A percentile compares a stretch with the other conserved stretches of the same genome.
Evolutionary conservation across 2,113 vertebrate genomes (phyloP).

Genomic region (Choloepus hoffmanni): DNA sequence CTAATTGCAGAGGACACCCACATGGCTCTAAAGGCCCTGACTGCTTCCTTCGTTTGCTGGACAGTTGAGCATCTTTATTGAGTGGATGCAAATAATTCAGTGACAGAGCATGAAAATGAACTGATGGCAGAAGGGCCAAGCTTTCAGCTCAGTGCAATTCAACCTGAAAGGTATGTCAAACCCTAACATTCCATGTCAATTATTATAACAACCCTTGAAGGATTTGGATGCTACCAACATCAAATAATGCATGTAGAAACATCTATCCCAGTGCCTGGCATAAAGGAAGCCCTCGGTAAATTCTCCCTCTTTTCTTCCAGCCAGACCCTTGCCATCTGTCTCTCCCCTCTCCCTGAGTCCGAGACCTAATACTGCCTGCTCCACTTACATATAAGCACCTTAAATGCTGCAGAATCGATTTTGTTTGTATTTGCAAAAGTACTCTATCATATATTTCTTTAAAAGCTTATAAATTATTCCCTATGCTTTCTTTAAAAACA

Average conservation of each 20-base stretch:
- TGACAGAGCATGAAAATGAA: not conserved
- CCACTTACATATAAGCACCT: not conserved
- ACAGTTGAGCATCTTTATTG: not conserved
- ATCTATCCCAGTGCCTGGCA: not conserved
- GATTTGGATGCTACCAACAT: not conserved
- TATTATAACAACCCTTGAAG: not conserved
- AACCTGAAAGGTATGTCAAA: not conserved
- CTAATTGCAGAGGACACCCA: not conserved
- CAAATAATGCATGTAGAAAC: not conserved
- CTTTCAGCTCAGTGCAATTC: slow-evolving; percentile 16
- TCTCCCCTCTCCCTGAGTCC: not conserved
- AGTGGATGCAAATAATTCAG: slow-evolving; percentile 13
- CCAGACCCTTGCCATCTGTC: no score
- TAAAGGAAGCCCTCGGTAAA: not conserved
- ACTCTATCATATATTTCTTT: slow-evolving; percentile 63
- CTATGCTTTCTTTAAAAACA: slow-evolving; percentile 65
- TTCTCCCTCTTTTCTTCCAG: not conserved
- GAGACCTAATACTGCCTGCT: slow-evolving; percentile 39
- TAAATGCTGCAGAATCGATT: slow-evolving; percentile 30
- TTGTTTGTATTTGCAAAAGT: slow-evolving; percentile 57
- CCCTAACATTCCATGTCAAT: not conserved
- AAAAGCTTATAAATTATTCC: slow-evolving; percentile 85
- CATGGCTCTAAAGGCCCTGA: not conserved
- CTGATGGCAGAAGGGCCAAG: not conserved
- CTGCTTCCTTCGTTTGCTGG: not conserved